Evolutionary conservation across 1,140 invertebrate species (phyloP).

Genomic region (Leptonema lineaticorne): DNA sequence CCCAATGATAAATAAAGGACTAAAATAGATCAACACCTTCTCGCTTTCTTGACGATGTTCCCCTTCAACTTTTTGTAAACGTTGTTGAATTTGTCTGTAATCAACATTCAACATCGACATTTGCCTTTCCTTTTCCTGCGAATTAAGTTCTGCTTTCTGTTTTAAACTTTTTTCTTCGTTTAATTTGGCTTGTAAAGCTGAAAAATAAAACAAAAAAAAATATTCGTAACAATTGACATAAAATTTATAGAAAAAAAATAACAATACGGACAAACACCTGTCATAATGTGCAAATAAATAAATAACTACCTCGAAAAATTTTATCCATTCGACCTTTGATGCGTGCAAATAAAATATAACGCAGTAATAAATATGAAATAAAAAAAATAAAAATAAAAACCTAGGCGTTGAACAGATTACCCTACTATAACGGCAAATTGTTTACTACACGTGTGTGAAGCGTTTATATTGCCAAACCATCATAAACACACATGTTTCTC

Average conservation of each 20-base stretch:
- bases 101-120: conserved; percentile 93
- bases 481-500: no score
- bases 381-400: conserved; percentile 28
- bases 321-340: conserved; percentile 51
- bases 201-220: conserved; percentile 27
- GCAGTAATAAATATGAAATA: conserved; percentile 32
- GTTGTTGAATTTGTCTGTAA: conserved; percentile 87
- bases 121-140: conserved; percentile 90
- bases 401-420: conserved; percentile 14
- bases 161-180: conserved; percentile 85
- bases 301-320: conserved; percentile 54
- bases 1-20: not conserved
- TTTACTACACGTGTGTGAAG: no score
- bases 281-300: not conserved
- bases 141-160: conserved; percentile 78
- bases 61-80: conserved; percentile 85
- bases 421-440: no score
- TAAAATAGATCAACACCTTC: conserved; percentile 60
- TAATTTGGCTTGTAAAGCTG: conserved; percentile 86
- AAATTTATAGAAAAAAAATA: not conserved
- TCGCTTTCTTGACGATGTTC: conserved; percentile 86
- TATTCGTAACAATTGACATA: not conserved
- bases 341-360: conserved; percentile 40
- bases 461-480: no score
- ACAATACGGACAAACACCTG: not conserved